Percentiles rank a stretch among this genome's conserved stretches.
These are phyloP conservation scores for Psettodes erumei DNA, from an alignment of 2,113 vertebrate species.

Conservation along the genomic window DNA sequence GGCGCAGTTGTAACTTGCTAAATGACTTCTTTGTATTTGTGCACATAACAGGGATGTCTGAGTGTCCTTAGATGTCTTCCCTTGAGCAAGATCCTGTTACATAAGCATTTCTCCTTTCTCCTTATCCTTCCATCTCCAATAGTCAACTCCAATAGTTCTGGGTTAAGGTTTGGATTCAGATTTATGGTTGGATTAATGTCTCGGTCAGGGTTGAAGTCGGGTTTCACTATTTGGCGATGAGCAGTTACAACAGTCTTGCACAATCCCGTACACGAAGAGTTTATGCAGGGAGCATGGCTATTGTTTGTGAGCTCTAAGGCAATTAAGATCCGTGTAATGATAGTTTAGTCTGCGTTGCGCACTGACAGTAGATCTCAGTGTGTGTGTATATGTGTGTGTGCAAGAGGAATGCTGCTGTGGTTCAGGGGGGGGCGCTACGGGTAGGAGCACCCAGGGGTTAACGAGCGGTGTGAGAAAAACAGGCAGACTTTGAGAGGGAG, in stretches of 20 bases:
- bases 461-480: slow-evolving; percentile 80
- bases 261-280: background rate
- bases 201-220: slow-evolving; percentile 16
- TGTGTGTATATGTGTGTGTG: slow-evolving; percentile 34
- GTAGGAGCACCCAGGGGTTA: slow-evolving; percentile 79
- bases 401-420: slow-evolving; percentile 62
- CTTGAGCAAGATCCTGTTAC: slow-evolving; percentile 21
- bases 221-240: background rate
- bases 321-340: slow-evolving; percentile 11
- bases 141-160: slow-evolving; percentile 3
- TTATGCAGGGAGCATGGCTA: background rate
- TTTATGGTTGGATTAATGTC: slow-evolving; percentile 31
- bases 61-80: background rate
- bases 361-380: slow-evolving; percentile 24
- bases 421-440: slow-evolving; percentile 43
- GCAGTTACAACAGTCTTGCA: slow-evolving; percentile 4
- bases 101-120: slow-evolving; percentile 37
- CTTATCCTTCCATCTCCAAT: slow-evolving; percentile 29
- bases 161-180: slow-evolving; percentile 41
- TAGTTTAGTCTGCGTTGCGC: slow-evolving; percentile 10
- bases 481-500: slow-evolving; percentile 56
- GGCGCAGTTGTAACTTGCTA: background rate
- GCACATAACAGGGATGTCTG: background rate
- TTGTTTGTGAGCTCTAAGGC: slow-evolving; percentile 21
- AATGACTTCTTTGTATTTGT: slow-evolving; percentile 13